Evolutionary conservation across 2,888 invertebrate genomes (phyloP), one percentile per base, ranked within the genome.

Genomic region (Polyommatus iphigenia): DNA sequence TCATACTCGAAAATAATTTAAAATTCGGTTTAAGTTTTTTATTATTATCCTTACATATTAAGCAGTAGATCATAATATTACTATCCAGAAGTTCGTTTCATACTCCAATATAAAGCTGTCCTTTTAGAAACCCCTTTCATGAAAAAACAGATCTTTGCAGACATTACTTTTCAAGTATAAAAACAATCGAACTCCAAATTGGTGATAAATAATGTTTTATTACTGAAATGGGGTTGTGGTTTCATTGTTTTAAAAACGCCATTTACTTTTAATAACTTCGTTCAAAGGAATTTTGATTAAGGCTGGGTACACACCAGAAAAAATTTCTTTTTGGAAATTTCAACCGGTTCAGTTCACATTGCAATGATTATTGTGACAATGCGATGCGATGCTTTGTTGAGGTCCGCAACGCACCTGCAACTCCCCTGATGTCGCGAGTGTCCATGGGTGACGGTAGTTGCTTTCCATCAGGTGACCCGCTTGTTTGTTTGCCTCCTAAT

Each of bases 201-300:
- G 41, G 73, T 46, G n/a, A 73, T 41, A 73, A 73, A 73, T 73
- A 20, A 73, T 41, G 41, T 73, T 73, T 73, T 73, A 73, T 73
- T 20, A 46, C 73, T 46, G 41, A 36, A 18, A 57, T 41, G 41
- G 76, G 18, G 18, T 54, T 75, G 6, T 54, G n/a, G 18, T 54
- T 75, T 54, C 7, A 50, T 75, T 71, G 71, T 77, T 77, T 77
- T 54, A 29, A 46, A 62, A 41, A 67, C 46, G 10, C 41, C 71
- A 46, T 77, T 77, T 10, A 77, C n/a, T n/a, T 76, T 62, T 41
- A 62, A 76, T 76, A 76, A 76, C 18, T 32, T 4, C 7, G 50
- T 50, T 29, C 50, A 46, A 24, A 20, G 18, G 7, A 15, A 24
- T 50, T 32, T 67, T 67, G 15, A 18, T 24, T 29, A 15, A 67